Percentiles rank a stretch among this genome's conserved stretches.
phyloP scores from a whole-genome alignment of 2,888 invertebrate genomes.

The Entomobrya proxima region DNA sequence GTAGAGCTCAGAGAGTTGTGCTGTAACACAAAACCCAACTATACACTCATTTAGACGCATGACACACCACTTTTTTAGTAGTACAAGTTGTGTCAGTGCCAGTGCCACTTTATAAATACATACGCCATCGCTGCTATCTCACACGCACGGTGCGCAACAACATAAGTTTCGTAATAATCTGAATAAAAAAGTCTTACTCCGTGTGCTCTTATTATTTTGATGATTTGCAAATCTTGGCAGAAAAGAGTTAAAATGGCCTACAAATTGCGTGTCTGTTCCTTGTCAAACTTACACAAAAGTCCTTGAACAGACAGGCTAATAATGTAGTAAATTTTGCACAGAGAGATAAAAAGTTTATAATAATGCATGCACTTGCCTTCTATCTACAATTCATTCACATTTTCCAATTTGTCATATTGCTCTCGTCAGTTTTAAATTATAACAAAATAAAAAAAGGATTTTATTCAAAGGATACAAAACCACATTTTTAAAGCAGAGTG shows the following conservation, averaged over 20 bases:
- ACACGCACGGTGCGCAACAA: too few species aligned
- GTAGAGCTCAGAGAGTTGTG: not conserved
- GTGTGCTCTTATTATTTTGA: constrained; percentile 41
- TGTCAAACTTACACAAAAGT: constrained; percentile 28
- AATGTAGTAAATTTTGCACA: constrained; percentile 24
- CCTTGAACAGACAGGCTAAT: constrained; percentile 41
- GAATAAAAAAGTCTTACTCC: not conserved
- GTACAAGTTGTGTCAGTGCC: constrained; percentile 10
- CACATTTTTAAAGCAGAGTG: not conserved
- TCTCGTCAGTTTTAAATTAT: constrained; percentile 37
- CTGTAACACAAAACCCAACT: not conserved
- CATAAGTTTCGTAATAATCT: not conserved
- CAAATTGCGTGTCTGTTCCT: constrained; percentile 47
- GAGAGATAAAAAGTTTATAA: not conserved
- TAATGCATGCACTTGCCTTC: too few species aligned
- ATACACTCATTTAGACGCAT: constrained; percentile 5
- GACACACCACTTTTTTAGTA: constrained; percentile 8
- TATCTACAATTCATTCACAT: constrained; percentile 40
- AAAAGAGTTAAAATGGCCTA: constrained; percentile 29
- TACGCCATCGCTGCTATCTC: too few species aligned
- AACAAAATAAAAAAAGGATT: not conserved
- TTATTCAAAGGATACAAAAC: not conserved
- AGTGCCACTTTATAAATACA: not conserved
- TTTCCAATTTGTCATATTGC: constrained; percentile 46
- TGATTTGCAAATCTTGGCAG: constrained; percentile 53